phyloP scores from a whole-genome alignment of 2,797 vertebrate species.

The Podarcis lilfordi region DNA sequence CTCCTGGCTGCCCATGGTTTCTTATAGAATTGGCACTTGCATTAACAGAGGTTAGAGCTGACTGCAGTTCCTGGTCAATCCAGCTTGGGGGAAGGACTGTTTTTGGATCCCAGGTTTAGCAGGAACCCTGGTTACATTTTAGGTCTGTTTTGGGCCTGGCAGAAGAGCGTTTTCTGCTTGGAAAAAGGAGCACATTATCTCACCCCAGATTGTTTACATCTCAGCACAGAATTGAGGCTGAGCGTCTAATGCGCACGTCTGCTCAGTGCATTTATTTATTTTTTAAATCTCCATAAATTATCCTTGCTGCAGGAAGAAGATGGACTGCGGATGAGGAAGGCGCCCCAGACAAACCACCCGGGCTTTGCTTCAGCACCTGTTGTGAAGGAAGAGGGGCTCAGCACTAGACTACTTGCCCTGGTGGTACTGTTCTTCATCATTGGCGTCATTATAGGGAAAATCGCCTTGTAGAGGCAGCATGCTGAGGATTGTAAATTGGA shows the following conservation, averaged over 20 bases:
- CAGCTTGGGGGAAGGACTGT: too few relatives aligned
- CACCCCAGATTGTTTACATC: background rate
- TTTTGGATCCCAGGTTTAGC: background rate
- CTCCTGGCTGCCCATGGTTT: background rate
- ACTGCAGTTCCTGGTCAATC: background rate
- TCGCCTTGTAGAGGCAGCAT: constrained; percentile 90
- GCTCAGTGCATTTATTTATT: background rate
- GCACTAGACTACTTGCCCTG: constrained; percentile 87
- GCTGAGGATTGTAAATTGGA: constrained; percentile 80
- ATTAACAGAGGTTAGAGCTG: too few relatives aligned
- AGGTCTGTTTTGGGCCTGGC: background rate
- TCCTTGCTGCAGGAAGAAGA: constrained; percentile 87
- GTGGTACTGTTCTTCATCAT: constrained; percentile 94
- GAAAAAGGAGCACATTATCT: background rate
- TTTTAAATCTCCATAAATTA: background rate
- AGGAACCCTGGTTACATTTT: background rate
- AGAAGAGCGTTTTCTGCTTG: background rate
- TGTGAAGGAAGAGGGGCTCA: constrained; percentile 90
- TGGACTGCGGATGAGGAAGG: constrained; percentile 94
- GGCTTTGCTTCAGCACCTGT: constrained; percentile 73
- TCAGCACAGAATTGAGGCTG: background rate
- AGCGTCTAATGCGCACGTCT: background rate
- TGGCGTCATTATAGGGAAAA: constrained; percentile 93
- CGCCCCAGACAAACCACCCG: constrained; percentile 85
- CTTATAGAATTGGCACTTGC: too few relatives aligned